These are phyloP conservation scores for Melospiza melodia DNA, from an alignment of 2,113 vertebrate genomes.

Conservation along the genomic window DNA sequence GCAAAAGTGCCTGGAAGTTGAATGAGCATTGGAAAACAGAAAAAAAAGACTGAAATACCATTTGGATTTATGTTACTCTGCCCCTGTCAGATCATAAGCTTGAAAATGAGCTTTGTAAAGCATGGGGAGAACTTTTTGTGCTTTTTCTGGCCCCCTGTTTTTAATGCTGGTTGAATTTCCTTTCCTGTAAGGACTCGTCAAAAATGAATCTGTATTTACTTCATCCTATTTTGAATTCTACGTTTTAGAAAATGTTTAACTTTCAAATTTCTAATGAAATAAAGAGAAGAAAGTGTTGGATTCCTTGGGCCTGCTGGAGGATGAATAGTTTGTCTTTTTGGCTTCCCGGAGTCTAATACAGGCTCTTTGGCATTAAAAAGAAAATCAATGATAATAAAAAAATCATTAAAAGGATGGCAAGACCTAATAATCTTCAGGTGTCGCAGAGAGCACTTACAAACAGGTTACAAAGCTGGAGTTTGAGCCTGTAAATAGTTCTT, in stretches of 20 bases:
- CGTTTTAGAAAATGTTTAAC: fast-evolving
- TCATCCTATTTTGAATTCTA: not conserved
- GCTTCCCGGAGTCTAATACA: not conserved
- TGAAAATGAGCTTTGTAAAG: not conserved
- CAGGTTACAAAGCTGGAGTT: not conserved
- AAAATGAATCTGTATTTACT: not conserved
- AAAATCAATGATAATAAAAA: not conserved
- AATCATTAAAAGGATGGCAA: not conserved
- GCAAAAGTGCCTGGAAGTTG: not conserved
- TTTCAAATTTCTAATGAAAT: not conserved
- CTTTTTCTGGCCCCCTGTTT: not conserved
- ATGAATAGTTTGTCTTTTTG: not conserved
- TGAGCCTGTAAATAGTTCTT: not conserved
- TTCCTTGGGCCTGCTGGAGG: not conserved
- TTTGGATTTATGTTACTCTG: not conserved
- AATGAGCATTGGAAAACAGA: not conserved
- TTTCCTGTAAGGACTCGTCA: not conserved
- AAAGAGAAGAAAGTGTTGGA: not conserved
- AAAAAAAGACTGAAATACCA: not conserved
- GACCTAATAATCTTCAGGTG: not conserved
- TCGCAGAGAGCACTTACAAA: not conserved
- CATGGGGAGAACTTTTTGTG: fast-evolving
- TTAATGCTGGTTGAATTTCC: not conserved
- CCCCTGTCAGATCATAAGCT: not conserved
- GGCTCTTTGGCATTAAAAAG: not conserved